phyloP scores from a whole-genome alignment of 1,140 invertebrate species.

The Tetramorium simillimum region DNA sequence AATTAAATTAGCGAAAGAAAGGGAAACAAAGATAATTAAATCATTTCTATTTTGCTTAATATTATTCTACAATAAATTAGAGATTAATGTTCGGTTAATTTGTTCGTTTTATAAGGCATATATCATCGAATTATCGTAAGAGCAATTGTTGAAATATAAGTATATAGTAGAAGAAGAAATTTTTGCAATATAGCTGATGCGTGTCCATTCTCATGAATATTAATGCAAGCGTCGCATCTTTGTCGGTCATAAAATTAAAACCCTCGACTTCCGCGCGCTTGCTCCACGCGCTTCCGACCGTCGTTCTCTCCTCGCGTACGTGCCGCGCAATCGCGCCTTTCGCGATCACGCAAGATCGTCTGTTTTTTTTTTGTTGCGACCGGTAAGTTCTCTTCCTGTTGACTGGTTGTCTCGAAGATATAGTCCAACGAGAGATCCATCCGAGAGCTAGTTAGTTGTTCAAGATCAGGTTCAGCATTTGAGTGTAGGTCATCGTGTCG shows the following conservation, averaged over 20 bases:
- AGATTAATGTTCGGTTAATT: not conserved
- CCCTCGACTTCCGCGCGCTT: conserved; percentile 32
- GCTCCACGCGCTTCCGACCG: conserved; percentile 23
- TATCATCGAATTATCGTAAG: not conserved
- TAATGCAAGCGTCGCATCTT: conserved; percentile 30
- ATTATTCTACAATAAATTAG: not conserved
- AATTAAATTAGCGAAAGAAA: not conserved
- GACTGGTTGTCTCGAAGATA: conserved; percentile 14
- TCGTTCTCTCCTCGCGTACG: not conserved
- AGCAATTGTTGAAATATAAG: conserved; percentile 2
- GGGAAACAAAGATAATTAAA: not conserved
- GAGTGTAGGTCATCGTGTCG: conserved; percentile 53
- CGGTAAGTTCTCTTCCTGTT: not conserved
- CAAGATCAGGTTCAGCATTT: conserved; percentile 45
- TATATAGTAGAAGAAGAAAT: not conserved
- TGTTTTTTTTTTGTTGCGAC: conserved; percentile 44
- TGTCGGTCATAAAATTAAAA: conserved; percentile 30
- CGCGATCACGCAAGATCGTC: conserved; percentile 1
- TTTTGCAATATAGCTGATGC: not conserved
- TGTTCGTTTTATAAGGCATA: not conserved
- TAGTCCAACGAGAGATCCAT: conserved; percentile 6
- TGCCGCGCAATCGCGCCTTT: conserved; percentile 4
- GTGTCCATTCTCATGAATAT: not conserved
- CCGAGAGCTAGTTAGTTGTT: conserved; percentile 43
- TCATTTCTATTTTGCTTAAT: not conserved